phyloP scores from a whole-genome alignment of 2,797 vertebrate genomes.

The Argyrosomus regius region DNA sequence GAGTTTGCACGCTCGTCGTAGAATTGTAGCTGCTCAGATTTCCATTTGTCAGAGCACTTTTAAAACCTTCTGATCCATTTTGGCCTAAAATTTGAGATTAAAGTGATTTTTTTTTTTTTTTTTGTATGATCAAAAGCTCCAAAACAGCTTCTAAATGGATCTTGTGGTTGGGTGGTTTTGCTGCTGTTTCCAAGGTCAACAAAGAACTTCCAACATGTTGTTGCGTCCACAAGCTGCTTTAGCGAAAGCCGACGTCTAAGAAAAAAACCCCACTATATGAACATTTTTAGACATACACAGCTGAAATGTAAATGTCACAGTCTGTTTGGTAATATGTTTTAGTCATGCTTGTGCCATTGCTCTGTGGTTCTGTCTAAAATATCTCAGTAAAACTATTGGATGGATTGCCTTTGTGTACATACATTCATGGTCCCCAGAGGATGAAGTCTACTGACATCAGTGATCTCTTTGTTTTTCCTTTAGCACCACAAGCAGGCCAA shows the following conservation, averaged over 20 bases:
- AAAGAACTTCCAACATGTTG: background rate
- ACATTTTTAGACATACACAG: background rate
- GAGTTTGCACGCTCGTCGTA: background rate
- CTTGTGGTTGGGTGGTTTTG: background rate
- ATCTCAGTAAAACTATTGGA: background rate
- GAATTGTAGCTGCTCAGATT: background rate
- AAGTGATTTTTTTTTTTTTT: constrained; percentile 5
- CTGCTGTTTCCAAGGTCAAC: background rate
- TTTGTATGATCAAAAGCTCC: background rate
- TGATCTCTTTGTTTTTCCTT: background rate
- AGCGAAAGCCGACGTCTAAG: background rate
- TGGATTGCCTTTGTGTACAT: background rate
- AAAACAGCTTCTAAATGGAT: background rate
- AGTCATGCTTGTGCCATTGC: no score
- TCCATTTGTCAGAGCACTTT: constrained; percentile 6
- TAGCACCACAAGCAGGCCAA: no score
- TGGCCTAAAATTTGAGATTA: background rate
- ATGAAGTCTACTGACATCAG: background rate
- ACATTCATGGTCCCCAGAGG: background rate
- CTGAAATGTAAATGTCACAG: background rate
- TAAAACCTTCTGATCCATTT: background rate
- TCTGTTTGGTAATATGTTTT: no score
- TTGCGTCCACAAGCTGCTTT: background rate
- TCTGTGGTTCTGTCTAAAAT: no score
- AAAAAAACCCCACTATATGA: background rate